Evolutionary conservation across 2,888 invertebrate species (phyloP).

Genomic region (Andrena dorsata): DNA sequence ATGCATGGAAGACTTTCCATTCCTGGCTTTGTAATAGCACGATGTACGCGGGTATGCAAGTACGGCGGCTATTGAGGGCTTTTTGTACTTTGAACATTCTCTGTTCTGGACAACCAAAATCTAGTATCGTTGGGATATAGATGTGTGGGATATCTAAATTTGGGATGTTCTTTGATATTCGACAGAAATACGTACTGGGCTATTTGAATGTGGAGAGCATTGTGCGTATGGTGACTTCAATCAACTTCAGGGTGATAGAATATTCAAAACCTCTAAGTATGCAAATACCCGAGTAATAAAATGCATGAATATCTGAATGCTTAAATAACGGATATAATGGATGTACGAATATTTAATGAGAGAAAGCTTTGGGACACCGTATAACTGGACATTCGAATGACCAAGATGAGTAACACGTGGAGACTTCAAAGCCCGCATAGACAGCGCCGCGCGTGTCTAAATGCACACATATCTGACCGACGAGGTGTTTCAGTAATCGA

Average conservation of each 20-base stretch:
- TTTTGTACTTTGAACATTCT: background rate
- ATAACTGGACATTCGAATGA: background rate
- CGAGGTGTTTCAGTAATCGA: background rate
- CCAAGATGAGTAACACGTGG: background rate
- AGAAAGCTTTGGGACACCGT: background rate
- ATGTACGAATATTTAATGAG: background rate
- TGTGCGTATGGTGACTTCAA: background rate
- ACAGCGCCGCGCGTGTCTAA: background rate
- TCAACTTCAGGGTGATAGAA: background rate
- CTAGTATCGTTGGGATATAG: background rate
- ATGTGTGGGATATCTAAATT: background rate
- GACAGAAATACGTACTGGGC: background rate
- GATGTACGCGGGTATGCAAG: constrained; percentile 9
- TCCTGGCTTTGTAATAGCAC: background rate
- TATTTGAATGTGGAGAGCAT: background rate
- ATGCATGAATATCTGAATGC: background rate
- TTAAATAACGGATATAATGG: background rate
- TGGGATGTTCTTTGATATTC: background rate
- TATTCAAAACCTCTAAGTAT: background rate
- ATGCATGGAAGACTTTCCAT: background rate
- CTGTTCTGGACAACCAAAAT: no score
- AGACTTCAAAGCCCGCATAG: constrained; percentile 18
- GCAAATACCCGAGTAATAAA: background rate
- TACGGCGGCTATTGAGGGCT: background rate
- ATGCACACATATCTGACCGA: background rate